Base-by-base conservation (phyloP, 2,888 invertebrate genomes). In the Epistrophe eligans region DNA sequence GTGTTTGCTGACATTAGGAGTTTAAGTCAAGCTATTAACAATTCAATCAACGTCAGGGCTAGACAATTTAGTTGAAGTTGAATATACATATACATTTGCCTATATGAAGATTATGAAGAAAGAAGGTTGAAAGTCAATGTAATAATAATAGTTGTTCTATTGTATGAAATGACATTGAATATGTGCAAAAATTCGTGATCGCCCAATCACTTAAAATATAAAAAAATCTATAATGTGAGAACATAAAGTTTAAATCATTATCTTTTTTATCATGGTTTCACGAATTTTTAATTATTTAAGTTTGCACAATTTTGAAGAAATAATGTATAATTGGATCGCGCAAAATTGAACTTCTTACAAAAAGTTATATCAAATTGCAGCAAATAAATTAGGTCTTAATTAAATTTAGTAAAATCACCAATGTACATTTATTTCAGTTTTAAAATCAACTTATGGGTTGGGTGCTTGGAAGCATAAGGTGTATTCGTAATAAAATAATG, bases 131-230 rank as follows among this genome's bases (percentile, higher is more conserved):
- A 57, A 5, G 10, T 17, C 28, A 28, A 2, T 13, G 5, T 11
- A 35, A 35, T 13, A 58, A 5, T 9, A 66, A 58, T 67, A 50
- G 15, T 60, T 70, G 19, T 45, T n/a, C n/a, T n/a, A n/a, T n/a
- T n/a, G 3, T 24, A 40, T 48, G 67, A 32, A 5, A 5, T 40
- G 4, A 13, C 57, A 38, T 77, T 66, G 57, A 67, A 28, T 19
- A 17, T 13, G 57, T 11, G 17, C 40, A 57, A 48, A 35, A 35
- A 19, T 1, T 35, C 13, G 52, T 57, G 15, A 45, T n/a, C 3
- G 10, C 4, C 35, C n/a, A 24, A 60, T 38, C 32, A 24, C 24
- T 24, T 24, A 24, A 24, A 3, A 24, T 24, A n/a, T n/a, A n/a
- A 24, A 24, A 2, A 24, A 24, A 24, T 24, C 24, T 24, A 24